Evolutionary conservation across 2,888 invertebrate genomes (phyloP).

Genomic region (Phasia obesa): DNA sequence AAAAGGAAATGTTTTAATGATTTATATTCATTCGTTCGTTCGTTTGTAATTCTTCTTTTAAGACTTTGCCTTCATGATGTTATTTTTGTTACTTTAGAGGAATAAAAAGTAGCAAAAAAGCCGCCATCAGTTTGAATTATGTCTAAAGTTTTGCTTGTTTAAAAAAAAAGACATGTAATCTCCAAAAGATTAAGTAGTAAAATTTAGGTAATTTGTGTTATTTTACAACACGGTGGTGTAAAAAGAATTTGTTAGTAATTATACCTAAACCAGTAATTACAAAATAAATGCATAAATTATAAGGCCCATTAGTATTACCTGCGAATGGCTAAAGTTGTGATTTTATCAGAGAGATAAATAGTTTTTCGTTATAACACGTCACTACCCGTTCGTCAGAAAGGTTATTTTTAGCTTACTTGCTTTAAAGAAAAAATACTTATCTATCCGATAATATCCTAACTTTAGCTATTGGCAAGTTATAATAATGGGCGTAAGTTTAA

Average conservation of each 20-base stretch:
- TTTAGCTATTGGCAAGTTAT: no score
- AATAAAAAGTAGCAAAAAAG: background rate
- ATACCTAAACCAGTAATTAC: no score
- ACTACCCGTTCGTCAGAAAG: no score
- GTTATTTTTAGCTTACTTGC: no score
- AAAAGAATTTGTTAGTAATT: background rate
- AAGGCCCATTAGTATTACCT: no score
- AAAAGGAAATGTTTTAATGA: constrained; percentile 43
- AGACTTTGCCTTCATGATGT: constrained; percentile 17
- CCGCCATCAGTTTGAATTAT: constrained; percentile 64
- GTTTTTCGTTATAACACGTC: no score
- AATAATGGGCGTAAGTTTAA: no score
- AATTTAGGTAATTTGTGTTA: constrained; percentile 59
- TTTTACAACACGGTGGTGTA: constrained; percentile 32
- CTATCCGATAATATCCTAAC: no score
- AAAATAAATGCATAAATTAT: no score
- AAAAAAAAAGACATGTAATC: constrained; percentile 45
- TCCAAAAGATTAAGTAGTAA: constrained; percentile 55
- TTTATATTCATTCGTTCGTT: constrained; percentile 47
- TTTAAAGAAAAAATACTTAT: no score
- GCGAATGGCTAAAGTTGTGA: no score
- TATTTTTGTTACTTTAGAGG: background rate
- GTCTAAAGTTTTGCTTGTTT: constrained; percentile 56
- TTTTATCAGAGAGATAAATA: no score
- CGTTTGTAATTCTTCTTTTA: background rate